Conservation (phyloP, 2,888 invertebrate genomes). For the Scaptomyza polygonia region DNA sequence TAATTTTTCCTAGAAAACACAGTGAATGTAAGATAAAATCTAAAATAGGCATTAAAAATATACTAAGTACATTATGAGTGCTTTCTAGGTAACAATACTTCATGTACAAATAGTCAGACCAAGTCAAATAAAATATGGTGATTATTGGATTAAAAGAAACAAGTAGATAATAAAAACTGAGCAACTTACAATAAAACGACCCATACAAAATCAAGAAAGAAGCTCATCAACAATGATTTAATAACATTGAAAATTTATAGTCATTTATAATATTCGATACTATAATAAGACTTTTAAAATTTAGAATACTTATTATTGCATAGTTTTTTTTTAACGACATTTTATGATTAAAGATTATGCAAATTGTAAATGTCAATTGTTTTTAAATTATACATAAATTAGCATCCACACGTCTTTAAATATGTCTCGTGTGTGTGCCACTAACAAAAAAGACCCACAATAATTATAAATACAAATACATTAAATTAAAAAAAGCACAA, state of each 20-base stretch:
- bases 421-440: conserved; percentile 5
- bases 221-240: conserved; percentile 33
- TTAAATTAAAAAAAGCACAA: conserved; percentile 27
- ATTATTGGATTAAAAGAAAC: too few species aligned
- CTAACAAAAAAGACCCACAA: conserved; percentile 30
- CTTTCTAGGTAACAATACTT: too few species aligned
- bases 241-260: background rate
- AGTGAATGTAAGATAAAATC: conserved; percentile 23
- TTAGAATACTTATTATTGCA: conserved; percentile 4
- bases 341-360: conserved; percentile 22
- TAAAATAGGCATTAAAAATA: background rate
- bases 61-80: background rate
- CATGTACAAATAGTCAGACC: background rate
- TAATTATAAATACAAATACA: conserved; percentile 52
- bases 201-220: conserved; percentile 10
- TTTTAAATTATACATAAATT: conserved; percentile 41
- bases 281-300: background rate
- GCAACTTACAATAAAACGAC: background rate
- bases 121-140: too few species aligned
- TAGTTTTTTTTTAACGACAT: background rate
- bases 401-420: conserved; percentile 25
- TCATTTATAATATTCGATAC: too few species aligned
- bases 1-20: conserved; percentile 31
- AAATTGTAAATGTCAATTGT: conserved; percentile 52
- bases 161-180: background rate